phyloP scores from a whole-genome alignment of 2,113 vertebrate genomes.

The Phainopepla nitens region DNA sequence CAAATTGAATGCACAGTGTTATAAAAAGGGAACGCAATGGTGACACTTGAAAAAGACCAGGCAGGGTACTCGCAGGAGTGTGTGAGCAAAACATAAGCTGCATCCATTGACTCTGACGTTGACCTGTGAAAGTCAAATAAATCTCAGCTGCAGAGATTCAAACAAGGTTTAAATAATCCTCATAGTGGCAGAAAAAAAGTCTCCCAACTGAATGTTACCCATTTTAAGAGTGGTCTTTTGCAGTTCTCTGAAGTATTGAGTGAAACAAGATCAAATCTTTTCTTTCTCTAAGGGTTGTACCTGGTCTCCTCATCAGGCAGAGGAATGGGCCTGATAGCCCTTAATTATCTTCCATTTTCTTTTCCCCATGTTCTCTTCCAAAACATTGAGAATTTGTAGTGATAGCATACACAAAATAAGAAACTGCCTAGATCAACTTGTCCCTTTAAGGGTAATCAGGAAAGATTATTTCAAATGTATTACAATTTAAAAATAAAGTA shows the following conservation, averaged over 20 bases:
- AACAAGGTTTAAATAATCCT: conserved; percentile 41
- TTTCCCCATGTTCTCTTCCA: not conserved
- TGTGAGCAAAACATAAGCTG: conserved; percentile 34
- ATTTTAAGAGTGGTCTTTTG: conserved; percentile 26
- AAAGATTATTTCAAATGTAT: not conserved
- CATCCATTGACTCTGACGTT: conserved; percentile 33
- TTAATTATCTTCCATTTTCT: not conserved
- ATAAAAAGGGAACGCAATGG: conserved; percentile 17
- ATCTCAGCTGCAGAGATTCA: not conserved
- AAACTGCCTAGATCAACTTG: not conserved
- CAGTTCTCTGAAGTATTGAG: not conserved
- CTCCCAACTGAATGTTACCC: not conserved
- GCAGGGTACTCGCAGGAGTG: not conserved
- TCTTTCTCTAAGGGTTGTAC: not conserved
- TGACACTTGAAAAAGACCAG: conserved; percentile 48
- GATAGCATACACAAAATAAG: not conserved
- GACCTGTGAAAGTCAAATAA: conserved; percentile 52
- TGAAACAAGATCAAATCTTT: not conserved
- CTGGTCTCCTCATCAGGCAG: not conserved
- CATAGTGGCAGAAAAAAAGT: not conserved
- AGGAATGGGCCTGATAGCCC: not conserved
- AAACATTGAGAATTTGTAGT: not conserved
- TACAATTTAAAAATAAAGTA: not conserved
- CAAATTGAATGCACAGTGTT: conserved; percentile 35
- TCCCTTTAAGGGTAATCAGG: not conserved